These are phyloP conservation scores for Mormyrus iriodes DNA, from an alignment of 2,113 vertebrate genomes.

Conservation along the genomic window DNA sequence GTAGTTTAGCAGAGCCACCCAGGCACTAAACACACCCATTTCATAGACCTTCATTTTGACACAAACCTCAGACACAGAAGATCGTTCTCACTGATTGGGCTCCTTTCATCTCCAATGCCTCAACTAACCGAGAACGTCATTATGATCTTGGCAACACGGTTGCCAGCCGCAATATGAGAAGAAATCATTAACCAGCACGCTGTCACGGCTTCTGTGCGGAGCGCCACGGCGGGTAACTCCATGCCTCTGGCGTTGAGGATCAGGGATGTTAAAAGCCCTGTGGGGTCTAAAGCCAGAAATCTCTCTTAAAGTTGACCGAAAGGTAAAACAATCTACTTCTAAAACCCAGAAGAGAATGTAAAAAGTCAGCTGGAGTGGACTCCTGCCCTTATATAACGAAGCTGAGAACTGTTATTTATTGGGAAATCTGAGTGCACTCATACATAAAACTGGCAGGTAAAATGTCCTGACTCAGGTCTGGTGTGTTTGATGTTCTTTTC, in stretches of 20 bases:
- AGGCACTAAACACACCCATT: conserved; percentile 31
- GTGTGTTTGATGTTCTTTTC: neutral
- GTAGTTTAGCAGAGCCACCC: neutral
- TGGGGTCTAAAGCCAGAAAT: neutral
- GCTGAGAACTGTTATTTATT: neutral
- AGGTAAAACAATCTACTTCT: neutral
- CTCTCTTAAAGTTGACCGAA: neutral
- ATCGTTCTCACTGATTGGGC: conserved; percentile 25
- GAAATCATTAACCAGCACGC: conserved; percentile 25
- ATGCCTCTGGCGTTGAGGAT: neutral
- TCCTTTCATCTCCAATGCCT: conserved; percentile 28
- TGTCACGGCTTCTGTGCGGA: neutral
- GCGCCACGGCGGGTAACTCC: neutral
- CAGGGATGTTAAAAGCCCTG: neutral
- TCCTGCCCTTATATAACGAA: neutral
- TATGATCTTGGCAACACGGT: conserved; percentile 26
- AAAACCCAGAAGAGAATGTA: neutral
- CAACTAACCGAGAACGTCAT: conserved; percentile 31
- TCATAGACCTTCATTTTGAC: neutral
- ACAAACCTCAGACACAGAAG: neutral
- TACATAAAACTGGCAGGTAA: neutral
- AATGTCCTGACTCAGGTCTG: neutral
- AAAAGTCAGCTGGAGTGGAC: neutral
- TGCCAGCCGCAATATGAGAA: conserved; percentile 36
- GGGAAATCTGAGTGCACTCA: neutral